Percentiles rank a stretch among this genome's conserved stretches.
phyloP scores from a whole-genome alignment of 2,797 vertebrate genomes.

The Phrynocephalus guinanensis region DNA sequence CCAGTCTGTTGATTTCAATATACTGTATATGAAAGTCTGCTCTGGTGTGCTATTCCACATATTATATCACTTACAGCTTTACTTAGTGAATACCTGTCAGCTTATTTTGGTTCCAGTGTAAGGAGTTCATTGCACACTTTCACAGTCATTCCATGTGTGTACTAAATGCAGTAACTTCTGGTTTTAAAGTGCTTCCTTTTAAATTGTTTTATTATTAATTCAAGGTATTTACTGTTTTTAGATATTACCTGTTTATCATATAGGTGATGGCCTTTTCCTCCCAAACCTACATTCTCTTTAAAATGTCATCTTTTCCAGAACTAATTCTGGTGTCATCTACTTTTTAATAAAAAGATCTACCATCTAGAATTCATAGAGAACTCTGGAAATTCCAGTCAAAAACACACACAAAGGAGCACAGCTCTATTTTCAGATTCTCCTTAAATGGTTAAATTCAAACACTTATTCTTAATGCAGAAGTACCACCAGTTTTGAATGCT shows the following conservation, averaged over 20 bases:
- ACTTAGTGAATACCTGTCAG: neutral
- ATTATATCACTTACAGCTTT: neutral
- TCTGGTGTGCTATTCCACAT: neutral
- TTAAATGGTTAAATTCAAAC: too few relatives aligned
- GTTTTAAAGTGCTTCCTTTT: neutral
- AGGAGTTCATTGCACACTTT: neutral
- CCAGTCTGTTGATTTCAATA: neutral
- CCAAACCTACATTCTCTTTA: neutral
- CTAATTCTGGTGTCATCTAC: neutral
- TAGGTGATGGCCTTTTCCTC: neutral
- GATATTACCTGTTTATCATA: too few relatives aligned
- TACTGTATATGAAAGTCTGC: neutral
- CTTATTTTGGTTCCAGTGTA: neutral
- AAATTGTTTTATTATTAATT: neutral
- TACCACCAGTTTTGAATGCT: too few relatives aligned
- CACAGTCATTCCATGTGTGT: neutral
- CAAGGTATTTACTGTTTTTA: neutral
- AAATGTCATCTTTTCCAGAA: neutral
- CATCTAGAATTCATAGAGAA: neutral
- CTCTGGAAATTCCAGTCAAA: too few relatives aligned
- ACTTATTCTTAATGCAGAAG: too few relatives aligned
- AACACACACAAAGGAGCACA: too few relatives aligned
- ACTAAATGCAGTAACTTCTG: neutral
- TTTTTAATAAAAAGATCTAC: neutral
- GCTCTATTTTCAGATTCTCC: too few relatives aligned